phyloP scores from a whole-genome alignment of 2,888 invertebrate species.

The Phrixothrix hirtus region DNA sequence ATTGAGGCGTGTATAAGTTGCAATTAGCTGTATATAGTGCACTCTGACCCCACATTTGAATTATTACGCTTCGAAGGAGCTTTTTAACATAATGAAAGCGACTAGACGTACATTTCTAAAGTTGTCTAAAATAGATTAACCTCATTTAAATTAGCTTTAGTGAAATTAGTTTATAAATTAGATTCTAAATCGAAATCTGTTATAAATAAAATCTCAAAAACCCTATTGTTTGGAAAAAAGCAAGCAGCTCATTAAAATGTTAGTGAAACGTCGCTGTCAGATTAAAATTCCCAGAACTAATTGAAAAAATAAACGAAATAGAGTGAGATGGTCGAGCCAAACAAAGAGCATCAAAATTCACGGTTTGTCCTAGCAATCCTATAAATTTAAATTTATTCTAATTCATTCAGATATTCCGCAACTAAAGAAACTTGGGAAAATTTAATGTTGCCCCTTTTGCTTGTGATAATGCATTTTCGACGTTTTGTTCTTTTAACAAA shows the following conservation, averaged over 20 bases:
- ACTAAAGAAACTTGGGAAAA: constrained; percentile 21
- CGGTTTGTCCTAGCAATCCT: constrained; percentile 16
- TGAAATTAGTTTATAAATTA: no score
- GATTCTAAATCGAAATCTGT: no score
- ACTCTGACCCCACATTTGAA: constrained; percentile 18
- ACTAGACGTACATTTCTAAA: no score
- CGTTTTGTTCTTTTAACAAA: constrained; percentile 9
- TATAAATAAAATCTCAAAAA: no score
- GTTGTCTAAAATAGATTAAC: no score
- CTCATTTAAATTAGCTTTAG: no score
- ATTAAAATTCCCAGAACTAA: constrained; percentile 8
- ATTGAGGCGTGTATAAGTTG: constrained; percentile 16
- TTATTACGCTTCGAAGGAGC: constrained; percentile 20
- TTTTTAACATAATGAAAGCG: constrained; percentile 20
- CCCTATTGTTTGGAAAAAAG: background rate
- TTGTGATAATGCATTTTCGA: constrained; percentile 9
- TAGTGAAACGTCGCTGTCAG: background rate
- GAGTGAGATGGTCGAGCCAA: constrained; percentile 11
- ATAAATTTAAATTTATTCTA: constrained; percentile 30
- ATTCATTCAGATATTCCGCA: constrained; percentile 30
- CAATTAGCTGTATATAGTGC: constrained; percentile 23
- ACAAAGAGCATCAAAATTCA: constrained; percentile 22
- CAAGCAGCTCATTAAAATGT: constrained; percentile 6
- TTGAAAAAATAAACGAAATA: constrained; percentile 18
- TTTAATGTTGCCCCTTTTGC: constrained; percentile 12